Base-by-base conservation (phyloP, 2,113 vertebrate species). In the Salvelinus fontinalis region DNA sequence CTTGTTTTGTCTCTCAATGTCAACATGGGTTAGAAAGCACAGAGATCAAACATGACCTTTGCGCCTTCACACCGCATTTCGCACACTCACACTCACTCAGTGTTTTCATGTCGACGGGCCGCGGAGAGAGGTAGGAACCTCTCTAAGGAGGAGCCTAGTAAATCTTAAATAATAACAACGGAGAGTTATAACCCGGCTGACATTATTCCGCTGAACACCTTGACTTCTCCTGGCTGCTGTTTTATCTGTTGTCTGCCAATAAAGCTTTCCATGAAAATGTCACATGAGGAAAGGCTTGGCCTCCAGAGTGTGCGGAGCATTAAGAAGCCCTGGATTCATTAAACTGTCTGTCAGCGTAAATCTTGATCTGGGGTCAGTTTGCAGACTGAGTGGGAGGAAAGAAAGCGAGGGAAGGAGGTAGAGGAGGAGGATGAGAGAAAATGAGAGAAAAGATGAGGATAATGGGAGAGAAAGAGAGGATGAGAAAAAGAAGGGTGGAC, bases 331-430 rank as follows among this genome's bases (percentile, higher is more conserved):
- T 11, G 44, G 85, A 90, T 91, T 92, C 91, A 92, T 93, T 93
- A 93, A 91, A 90, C 80, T 91, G 91, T 91, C 80, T 91, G 91
- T 90, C 90, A 26, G 81, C 48, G 80, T 92, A 92, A 89, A 90
- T 91, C 91, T 87, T 84, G 83, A 86, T 87, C 78, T 1, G n/a
- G 57, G 86, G 77, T 66, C 80, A 86, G 87, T 88, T 87, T 88
- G 84, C 75, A 54, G 77, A 76, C 64, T 24, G 66, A 75, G 71
- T 73, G 70, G 75, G 75, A 79, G 79, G 70, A 14, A 11, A 54
- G 75, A 20, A 27, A 27, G 11, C 0, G 62, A 59, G 24, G 9
- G 57, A 54, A n/a, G 7, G 18, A 67, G 12, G 20, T 24, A 73
- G 59, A 39, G 70, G 20, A 16, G n/a, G 51, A 20, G 75, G 13